Conservation (phyloP, 2,113 vertebrate species). For the Neomonachus schauinslandi region DNA sequence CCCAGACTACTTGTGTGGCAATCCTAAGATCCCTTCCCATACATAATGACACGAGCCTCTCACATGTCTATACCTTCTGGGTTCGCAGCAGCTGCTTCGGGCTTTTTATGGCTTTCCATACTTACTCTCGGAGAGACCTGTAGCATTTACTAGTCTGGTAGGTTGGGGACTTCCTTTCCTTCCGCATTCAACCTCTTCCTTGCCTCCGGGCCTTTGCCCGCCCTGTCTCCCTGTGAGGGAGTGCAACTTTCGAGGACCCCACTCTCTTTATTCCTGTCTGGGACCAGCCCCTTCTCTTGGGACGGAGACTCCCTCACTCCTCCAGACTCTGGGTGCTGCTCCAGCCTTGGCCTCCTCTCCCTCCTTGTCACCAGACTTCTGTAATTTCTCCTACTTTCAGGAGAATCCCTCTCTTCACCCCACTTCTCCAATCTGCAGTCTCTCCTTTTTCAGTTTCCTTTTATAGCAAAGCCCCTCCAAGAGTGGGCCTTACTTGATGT, state of each 20-base stretch:
- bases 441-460: not conserved
- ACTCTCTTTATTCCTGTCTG: rapidly evolving
- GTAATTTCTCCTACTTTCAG: not conserved
- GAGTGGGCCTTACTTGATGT: no score
- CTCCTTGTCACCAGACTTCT: not conserved
- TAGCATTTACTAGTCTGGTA: not conserved
- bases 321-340: not conserved
- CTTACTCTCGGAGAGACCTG: not conserved
- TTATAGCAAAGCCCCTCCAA: not conserved
- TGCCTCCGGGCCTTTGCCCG: not conserved
- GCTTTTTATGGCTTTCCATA: not conserved
- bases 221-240: not conserved
- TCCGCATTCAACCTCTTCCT: not conserved
- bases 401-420: not conserved
- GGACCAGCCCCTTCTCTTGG: not conserved
- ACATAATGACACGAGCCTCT: not conserved
- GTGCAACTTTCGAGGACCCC: no score
- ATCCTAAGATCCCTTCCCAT: not conserved
- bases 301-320: not conserved
- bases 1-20: constrained; percentile 67
- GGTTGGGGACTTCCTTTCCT: not conserved
- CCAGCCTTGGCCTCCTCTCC: not conserved
- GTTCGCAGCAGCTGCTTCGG: not conserved
- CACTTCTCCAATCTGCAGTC: not conserved
- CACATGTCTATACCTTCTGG: not conserved